Evolutionary conservation across 2,888 invertebrate genomes (phyloP).

Genomic region (Dolichopus griseipennis): DNA sequence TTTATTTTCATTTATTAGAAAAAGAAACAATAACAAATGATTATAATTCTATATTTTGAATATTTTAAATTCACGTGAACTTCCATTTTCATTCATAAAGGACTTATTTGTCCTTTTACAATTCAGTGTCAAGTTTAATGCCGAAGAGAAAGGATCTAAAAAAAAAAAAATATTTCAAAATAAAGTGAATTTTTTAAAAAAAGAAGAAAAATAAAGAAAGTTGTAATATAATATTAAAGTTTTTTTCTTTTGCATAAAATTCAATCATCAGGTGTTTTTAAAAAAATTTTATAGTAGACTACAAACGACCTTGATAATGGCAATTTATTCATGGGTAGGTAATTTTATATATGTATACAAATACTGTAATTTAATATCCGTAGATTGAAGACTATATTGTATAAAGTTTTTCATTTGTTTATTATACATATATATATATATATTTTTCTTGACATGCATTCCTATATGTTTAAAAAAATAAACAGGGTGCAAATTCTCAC

Average conservation of each 20-base stretch:
- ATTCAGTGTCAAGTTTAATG: slow-evolving; percentile 6
- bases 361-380: neutral
- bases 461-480: slow-evolving; percentile 6
- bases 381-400: neutral
- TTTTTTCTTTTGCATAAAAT: neutral
- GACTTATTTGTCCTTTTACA: neutral
- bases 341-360: neutral
- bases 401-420: neutral
- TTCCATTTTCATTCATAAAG: neutral
- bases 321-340: neutral
- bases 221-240: too few species aligned
- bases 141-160: neutral
- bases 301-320: neutral
- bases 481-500: slow-evolving; percentile 75
- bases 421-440: neutral
- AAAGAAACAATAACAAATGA: too few species aligned
- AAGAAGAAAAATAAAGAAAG: neutral
- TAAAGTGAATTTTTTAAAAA: neutral
- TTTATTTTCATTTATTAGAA: too few species aligned
- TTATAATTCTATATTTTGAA: too few species aligned
- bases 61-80: neutral
- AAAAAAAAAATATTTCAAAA: neutral
- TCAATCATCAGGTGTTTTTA: slow-evolving; percentile 7
- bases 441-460: neutral
- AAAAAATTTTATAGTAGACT: neutral